Percentiles rank a stretch among this genome's conserved stretches.
Evolutionary conservation across 1,140 invertebrate species (phyloP).

Genomic region (Neelides sp.): DNA sequence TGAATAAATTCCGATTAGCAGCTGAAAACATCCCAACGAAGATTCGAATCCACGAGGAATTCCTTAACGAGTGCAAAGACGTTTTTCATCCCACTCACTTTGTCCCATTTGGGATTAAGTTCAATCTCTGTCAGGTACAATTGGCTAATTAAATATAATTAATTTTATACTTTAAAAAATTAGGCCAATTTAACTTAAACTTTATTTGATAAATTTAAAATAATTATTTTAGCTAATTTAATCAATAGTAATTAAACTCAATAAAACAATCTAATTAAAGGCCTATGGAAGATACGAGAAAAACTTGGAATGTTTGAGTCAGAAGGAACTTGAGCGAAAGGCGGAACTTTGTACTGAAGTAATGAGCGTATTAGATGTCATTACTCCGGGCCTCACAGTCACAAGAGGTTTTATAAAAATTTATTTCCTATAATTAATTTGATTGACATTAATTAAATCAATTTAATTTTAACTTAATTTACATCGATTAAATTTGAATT

Average conservation of each 20-base stretch:
- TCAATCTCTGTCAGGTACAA: conserved; percentile 23
- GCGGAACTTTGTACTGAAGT: conserved; percentile 54
- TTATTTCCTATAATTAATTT: background rate
- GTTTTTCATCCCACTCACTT: conserved; percentile 25
- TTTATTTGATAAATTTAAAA: background rate
- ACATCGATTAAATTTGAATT: background rate
- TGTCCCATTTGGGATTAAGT: conserved; percentile 24
- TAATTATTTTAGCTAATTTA: background rate
- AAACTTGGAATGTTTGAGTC: conserved; percentile 52
- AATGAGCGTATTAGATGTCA: conserved; percentile 51
- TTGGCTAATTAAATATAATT: background rate
- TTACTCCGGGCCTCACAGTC: conserved; percentile 60
- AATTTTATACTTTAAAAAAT: background rate
- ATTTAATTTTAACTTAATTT: too few relatives aligned
- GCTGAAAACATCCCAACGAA: too few relatives aligned
- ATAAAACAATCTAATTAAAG: conserved; percentile 2
- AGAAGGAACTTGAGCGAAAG: conserved; percentile 60
- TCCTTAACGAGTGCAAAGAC: conserved; percentile 5
- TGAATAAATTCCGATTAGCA: too few relatives aligned
- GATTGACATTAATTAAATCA: too few relatives aligned
- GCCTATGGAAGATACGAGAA: conserved; percentile 41
- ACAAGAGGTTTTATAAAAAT: conserved; percentile 46
- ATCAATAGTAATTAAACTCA: background rate
- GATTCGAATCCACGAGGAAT: conserved; percentile 24
- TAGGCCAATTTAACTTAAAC: background rate